These are phyloP conservation scores for Semicossyphus pulcher DNA, from an alignment of 2,113 vertebrate genomes.

Conservation along the genomic window DNA sequence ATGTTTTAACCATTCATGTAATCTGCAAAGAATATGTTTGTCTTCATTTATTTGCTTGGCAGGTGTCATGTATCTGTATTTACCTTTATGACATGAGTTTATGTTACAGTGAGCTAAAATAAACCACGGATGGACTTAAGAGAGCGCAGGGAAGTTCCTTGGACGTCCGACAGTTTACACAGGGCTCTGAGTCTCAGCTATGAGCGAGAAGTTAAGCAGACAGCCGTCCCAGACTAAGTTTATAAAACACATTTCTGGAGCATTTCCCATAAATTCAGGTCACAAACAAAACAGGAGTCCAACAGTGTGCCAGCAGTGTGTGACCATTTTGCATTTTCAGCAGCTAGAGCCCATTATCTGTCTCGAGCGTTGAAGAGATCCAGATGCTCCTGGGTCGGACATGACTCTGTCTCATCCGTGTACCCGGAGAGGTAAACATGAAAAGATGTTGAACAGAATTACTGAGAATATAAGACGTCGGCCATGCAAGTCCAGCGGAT, in stretches of 20 bases:
- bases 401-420: conserved; percentile 38
- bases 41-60: conserved; percentile 11
- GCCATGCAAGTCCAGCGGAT: conserved; percentile 35
- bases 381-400: conserved; percentile 58
- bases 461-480: conserved; percentile 37
- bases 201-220: conserved; percentile 55
- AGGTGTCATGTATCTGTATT: conserved; percentile 63
- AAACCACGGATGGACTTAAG: conserved; percentile 46
- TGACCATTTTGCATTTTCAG: conserved; percentile 26
- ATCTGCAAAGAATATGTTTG: not conserved
- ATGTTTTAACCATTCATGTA: not conserved
- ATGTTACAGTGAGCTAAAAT: conserved; percentile 63
- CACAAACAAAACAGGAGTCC: conserved; percentile 56
- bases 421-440: conserved; percentile 65
- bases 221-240: conserved; percentile 50
- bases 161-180: conserved; percentile 57
- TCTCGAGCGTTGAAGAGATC: conserved; percentile 55
- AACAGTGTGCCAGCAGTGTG: conserved; percentile 39
- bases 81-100: conserved; percentile 66
- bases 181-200: conserved; percentile 13
- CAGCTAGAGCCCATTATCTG: conserved; percentile 31
- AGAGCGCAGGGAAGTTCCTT: conserved; percentile 25
- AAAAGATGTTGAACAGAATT: conserved; percentile 62
- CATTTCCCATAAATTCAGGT: conserved; percentile 47
- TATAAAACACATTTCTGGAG: conserved; percentile 57